Base-by-base conservation (phyloP, 37 sponge, comb jelly and placozoan species). In the Bolinopsis microptera region DNA sequence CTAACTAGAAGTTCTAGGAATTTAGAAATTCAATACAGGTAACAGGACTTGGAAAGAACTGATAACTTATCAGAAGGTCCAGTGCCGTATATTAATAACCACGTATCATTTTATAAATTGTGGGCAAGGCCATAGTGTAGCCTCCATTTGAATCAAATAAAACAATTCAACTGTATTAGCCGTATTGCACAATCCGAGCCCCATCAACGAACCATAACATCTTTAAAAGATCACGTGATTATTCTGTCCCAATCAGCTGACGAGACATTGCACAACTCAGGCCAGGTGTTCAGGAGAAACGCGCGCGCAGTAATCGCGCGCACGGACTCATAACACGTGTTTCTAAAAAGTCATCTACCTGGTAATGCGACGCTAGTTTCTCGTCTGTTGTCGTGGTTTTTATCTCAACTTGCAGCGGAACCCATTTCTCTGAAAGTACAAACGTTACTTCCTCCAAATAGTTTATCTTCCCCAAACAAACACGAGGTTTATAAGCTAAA, bases 401-500 rank as follows among this genome's bases (percentile, higher is more conserved):
- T 2, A 86, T 86, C 61, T 86, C 90, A 18, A 86, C 90, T 86
- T 86, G 90, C 2, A 86, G 48, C 31, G 90, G 90, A 3, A 86
- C 90, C 90, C 90, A 86, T 41, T 86, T 86, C 30, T 86, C 48
- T 86, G 48, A 41, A 23, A 27, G 16, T 70, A n/a, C 21, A 1
- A 2, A 9, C 74, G 74, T 70, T 21, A 61, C 68, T 21, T 61
- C 18, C 68, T 61, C 68, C 9, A 61, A 21, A 61, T 61, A 21
- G 68, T 61, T 18, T 61, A 61, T 61, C 18, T 61, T 61, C 68
- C 68, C n/a, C n/a, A n/a, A n/a, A n/a, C 5, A 48, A 48, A 48
- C 61, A 48, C 61, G 61, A 48, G 61, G 61, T 48, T 48, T 48
- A 13, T 13, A 5, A 5, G 18, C 5, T 21, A 28, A 72, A 28